Base-by-base conservation (phyloP, 2,888 invertebrate species). In the Pemphredon lugubris region DNA sequence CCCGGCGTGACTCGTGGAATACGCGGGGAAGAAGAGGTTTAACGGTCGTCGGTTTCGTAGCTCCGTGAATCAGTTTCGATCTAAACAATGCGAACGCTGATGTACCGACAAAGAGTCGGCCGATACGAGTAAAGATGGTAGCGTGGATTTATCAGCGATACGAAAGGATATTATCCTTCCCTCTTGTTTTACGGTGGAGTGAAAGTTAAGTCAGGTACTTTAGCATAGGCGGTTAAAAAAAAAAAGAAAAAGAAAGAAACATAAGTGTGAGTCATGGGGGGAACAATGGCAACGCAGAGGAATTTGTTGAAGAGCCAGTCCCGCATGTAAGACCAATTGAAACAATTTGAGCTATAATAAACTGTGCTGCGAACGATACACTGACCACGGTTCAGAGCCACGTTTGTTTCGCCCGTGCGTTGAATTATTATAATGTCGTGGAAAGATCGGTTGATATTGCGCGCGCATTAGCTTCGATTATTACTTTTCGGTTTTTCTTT, bases 261-360 rank as follows among this genome's bases (percentile, higher is more conserved):
- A 77, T 66, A 63, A 67, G 68, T 67, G 65, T 78, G 79, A 79
- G 64, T 79, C 79, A 78, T 39, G 68, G 39, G 54, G 73, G 76
- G 69, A 79, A 79, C 79, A 79, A 79, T 79, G 70, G 72, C 39
- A 21, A 54, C 21, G 63, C 51, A 58, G 53, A 66, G 69, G 77
- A 77, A 77, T 77, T 66, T 64, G 73, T 60, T 64, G 76, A 73
- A 76, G 77, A 73, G 77, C 37, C 57, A 39, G 68, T 63, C 76
- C 76, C 66, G 69, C 76, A 73, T 76, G 76, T 77, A 73, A 77
- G 73, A 59, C 69, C 76, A 77, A 77, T 77, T 77, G 76, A 75
- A 74, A 67, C 75, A 75, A 75, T 75, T 75, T 73, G 39, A 74
- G 70, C 70, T 66, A 50, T 74, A 74, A 75, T 75, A 75, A 74